A percentile compares a stretch with the other conserved stretches of the same genome.
Conservation (phyloP, 2,113 vertebrate genomes). For the Etheostoma spectabile region DNA sequence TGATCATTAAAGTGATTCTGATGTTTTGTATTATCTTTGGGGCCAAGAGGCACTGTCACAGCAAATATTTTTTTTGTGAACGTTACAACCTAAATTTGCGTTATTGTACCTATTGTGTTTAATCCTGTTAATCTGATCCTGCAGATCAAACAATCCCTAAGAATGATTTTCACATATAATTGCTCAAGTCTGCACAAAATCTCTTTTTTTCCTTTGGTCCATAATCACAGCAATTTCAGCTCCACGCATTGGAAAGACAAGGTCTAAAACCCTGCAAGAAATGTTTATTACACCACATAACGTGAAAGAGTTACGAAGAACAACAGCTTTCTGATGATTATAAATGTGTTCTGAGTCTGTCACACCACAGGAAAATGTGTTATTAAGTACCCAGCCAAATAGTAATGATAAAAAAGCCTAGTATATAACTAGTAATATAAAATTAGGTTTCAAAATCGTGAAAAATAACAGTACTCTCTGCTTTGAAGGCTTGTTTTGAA, state of each 20-base stretch:
- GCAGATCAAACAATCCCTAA: background rate
- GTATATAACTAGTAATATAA: no score
- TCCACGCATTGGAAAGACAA: background rate
- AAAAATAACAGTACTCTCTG: no score
- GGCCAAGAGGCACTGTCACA: background rate
- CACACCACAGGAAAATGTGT: no score
- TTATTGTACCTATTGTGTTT: background rate
- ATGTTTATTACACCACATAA: background rate
- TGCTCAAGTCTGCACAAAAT: background rate
- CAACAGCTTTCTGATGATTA: background rate
- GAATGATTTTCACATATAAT: background rate
- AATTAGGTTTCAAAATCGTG: no score
- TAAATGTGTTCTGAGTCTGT: no score
- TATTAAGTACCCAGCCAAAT: no score
- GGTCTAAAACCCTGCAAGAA: background rate
- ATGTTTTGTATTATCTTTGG: background rate
- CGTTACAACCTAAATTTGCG: background rate
- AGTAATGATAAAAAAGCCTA: no score
- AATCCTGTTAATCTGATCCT: background rate
- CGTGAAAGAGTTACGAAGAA: background rate
- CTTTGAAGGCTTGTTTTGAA: no score
- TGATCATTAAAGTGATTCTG: conserved; percentile 16
- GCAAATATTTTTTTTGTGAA: background rate
- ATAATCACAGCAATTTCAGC: background rate
- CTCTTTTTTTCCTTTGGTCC: background rate